Conservation (phyloP, 2,797 vertebrate species). For the Benthosema pterotum region DNA sequence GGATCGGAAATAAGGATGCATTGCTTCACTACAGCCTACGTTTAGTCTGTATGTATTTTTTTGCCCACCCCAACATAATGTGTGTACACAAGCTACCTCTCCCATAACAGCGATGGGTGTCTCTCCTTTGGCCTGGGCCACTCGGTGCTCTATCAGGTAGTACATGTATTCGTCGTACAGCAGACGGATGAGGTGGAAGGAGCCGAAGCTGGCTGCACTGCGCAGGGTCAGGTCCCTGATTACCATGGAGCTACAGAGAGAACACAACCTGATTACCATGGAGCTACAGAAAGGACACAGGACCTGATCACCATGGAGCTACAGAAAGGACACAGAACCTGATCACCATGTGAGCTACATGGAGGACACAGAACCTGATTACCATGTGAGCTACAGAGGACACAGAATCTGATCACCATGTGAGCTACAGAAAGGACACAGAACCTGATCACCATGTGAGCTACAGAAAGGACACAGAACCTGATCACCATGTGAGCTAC, state of each 20-base stretch:
- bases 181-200: constrained; percentile 92
- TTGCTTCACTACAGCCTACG: neutral
- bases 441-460: constrained; percentile 90
- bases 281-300: too few species aligned
- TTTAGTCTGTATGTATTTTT: too few species aligned
- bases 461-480: constrained; percentile 56
- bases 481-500: constrained; percentile 93
- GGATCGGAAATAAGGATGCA: neutral
- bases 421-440: constrained; percentile 74
- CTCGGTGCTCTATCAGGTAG: constrained; percentile 92
- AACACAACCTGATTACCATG: neutral
- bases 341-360: neutral
- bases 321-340: too few species aligned
- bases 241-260: constrained; percentile 87
- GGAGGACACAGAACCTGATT: neutral
- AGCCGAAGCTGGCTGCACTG: constrained; percentile 92
- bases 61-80: neutral
- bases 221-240: constrained; percentile 93
- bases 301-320: too few species aligned
- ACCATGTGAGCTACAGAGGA: too few species aligned
- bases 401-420: constrained; percentile 85
- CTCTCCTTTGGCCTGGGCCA: constrained; percentile 90
- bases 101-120: constrained; percentile 94
- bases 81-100: constrained; percentile 77
- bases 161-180: constrained; percentile 96